Base-by-base conservation (phyloP, 1,140 invertebrate species). In the Orussus abietinus region DNA sequence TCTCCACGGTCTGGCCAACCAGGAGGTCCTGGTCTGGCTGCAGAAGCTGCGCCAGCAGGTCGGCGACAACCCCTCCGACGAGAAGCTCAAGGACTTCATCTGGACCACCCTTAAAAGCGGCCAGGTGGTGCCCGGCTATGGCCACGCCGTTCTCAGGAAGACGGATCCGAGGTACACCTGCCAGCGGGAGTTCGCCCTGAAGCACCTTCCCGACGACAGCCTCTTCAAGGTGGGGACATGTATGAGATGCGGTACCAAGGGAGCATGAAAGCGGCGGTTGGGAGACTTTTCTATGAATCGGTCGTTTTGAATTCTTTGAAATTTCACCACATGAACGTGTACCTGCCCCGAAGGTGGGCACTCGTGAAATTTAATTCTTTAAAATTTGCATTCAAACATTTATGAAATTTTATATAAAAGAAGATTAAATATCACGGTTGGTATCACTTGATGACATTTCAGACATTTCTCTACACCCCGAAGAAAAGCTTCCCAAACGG, bases 111-210 rank as follows among this genome's bases (percentile, higher is more conserved):
- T 98, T 9, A 96, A 96, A 73, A 86, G 86, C 30, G 94, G 95
- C 51, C 88, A 94, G 72, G 94, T 98, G 22, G 90, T 98, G 17
- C 95, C 95, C 38, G 95, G 95, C 15, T 98, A 96, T 64, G 95
- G 95, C 5, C 95, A 98, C 66, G 95, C 95, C 57, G 95, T 98
- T 3, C 80, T 98, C 10, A 83, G 95, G 41, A 96, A 96, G 74
- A 98, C 95, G 47, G 94, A 98, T 76, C 95, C 95, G 20, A 81
- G 95, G 48, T 95, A 92, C 62, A 90, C 85, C 9, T 95, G 91
- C 72, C 94, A 97, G 72, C 79, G 92, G 39, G 93, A 97, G 65
- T 98, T 98, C 70, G 92, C 93, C 2, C 74, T 92, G 44, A 95
- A 96, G 71, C 90, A 97, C 69, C 71, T 97, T 56, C 93, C 94